Conservation (phyloP, 1,140 invertebrate genomes). For the Condylostylus longicornis region DNA sequence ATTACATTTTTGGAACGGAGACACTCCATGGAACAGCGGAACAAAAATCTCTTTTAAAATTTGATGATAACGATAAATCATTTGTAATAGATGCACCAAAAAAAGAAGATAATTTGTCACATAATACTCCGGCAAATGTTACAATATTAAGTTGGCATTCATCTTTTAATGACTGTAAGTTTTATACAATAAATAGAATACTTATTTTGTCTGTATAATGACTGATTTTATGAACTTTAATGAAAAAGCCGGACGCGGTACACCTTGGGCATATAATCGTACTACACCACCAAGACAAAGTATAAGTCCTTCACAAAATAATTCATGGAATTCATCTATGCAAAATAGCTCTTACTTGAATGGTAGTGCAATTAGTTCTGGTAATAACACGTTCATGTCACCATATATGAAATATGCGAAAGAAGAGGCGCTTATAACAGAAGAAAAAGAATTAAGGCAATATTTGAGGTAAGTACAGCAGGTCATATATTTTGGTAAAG, state of each 20-base stretch:
- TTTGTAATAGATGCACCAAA: constrained; percentile 10
- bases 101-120: constrained; percentile 3
- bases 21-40: constrained; percentile 23
- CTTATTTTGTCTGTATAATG: not conserved
- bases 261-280: constrained; percentile 10
- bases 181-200: not conserved
- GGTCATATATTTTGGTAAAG: constrained; percentile 1
- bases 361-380: constrained; percentile 20
- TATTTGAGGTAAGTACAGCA: constrained; percentile 30
- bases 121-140: constrained; percentile 1
- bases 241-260: constrained; percentile 3
- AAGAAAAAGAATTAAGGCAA: constrained; percentile 32
- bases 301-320: constrained; percentile 14
- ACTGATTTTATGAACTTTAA: constrained; percentile 1
- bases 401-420: constrained; percentile 22
- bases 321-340: constrained; percentile 15
- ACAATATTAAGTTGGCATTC: constrained; percentile 28
- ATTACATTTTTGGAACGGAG: constrained; percentile 19
- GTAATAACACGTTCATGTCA: constrained; percentile 18
- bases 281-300: constrained; percentile 16
- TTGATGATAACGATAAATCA: constrained; percentile 18
- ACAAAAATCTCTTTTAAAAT: constrained; percentile 30
- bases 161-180: constrained; percentile 23
- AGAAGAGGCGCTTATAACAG: constrained; percentile 30
- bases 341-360: constrained; percentile 15